Percentiles rank a stretch among this genome's conserved stretches.
Conservation (phyloP, 1,140 invertebrate genomes). For the Conus ventricosus region DNA sequence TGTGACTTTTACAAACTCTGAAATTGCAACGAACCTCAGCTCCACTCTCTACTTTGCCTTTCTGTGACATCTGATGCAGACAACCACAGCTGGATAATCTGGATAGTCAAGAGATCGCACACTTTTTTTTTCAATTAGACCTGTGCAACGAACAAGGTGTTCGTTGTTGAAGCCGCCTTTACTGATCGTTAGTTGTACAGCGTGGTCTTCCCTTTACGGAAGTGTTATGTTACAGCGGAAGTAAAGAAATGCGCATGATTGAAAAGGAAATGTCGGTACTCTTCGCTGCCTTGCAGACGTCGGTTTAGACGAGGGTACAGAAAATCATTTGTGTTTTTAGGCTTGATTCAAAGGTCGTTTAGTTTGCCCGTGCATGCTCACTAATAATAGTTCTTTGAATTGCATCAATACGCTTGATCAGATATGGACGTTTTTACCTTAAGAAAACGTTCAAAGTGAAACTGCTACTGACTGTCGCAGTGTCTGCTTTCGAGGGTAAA, state of each 20-base stretch:
- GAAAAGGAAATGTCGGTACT: neutral
- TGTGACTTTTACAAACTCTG: neutral
- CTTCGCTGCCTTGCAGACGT: neutral
- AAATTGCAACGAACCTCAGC: slow-evolving; percentile 8
- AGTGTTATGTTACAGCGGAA: slow-evolving; percentile 14
- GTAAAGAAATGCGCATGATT: slow-evolving; percentile 26
- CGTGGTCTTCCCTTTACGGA: neutral
- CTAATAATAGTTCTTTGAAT: neutral
- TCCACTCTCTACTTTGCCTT: slow-evolving; percentile 5
- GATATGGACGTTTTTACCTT: neutral
- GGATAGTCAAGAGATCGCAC: no score
- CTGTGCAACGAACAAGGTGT: no score
- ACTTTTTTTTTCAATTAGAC: no score
- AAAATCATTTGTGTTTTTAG: neutral
- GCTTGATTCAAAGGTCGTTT: neutral
- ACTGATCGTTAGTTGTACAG: neutral
- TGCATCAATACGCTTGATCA: neutral
- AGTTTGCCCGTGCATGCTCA: neutral
- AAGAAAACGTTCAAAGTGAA: no score
- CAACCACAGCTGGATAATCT: neutral
- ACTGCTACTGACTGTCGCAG: no score
- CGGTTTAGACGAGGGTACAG: neutral
- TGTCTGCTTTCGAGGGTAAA: no score
- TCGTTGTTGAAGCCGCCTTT: no score
- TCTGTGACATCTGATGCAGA: neutral